Evolutionary conservation across 2,113 vertebrate genomes (phyloP), one percentile per base, ranked within the genome.

Genomic region (Scomber japonicus): DNA sequence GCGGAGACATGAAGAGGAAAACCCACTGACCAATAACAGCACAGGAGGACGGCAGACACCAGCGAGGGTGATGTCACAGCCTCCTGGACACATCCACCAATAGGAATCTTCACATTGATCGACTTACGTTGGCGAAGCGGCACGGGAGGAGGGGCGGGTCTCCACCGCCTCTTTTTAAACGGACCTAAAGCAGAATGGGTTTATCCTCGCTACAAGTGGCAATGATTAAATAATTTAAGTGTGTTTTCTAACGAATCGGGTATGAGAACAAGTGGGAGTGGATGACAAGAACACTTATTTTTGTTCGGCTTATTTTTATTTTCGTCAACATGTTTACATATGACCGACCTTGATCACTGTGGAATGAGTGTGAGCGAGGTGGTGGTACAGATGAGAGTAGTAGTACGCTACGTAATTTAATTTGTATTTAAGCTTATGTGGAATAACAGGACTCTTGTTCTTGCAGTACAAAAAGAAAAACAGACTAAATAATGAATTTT

Each of bases 1-100:
- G 96, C 83, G 97, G 97, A 94, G 95, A 99, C 90, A 93, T 96
- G 93, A 97, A 97, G 93, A 96, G 97, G 94, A 98, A 99, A 96
- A 92, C 95, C 94, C 97, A 97, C 94, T 99, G 97, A 99, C 95
- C 94, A 92, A 92, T 93, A 90, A 89, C 87, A 3, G 72, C 27
- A 30, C 66, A 75, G 65, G 78, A 82, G 35, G 35, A 8, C 35
- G 76, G 55, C n/a, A 5, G 24, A 63, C 49, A 35, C 19, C 72
- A 48, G 21, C 16, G 2, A 9, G 4, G 53, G 45, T 27, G 81
- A 75, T 66, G 15, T 65, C 83, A 65, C 70, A 11, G 56, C 68
- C 83, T 80, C 80, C 71, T 65, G 67, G 70, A 80, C 66, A 27
- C 70, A 48, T 55, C 64, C 65, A 66, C 68, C 85, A 79, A 87